These are phyloP conservation scores for Cebus imitator DNA, from an alignment of 2,113 vertebrate species.

Conservation along the genomic window DNA sequence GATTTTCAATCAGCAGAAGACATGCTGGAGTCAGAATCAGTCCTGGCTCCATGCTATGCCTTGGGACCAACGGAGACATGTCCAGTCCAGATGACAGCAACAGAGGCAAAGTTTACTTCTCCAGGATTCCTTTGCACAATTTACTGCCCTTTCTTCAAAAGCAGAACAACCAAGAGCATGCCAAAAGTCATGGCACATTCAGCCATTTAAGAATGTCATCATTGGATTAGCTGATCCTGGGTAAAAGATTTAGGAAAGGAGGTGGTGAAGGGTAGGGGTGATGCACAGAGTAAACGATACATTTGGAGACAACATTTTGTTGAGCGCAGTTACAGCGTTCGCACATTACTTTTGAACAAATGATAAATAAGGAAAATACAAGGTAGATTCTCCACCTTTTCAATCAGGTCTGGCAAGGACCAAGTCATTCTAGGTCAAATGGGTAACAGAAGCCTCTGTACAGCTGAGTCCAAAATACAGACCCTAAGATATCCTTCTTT, in stretches of 20 bases:
- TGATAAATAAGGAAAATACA: neutral
- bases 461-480: neutral
- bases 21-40: neutral
- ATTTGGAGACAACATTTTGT: neutral
- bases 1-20: slow-evolving; percentile 22
- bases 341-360: neutral
- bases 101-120: neutral
- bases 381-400: neutral
- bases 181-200: neutral
- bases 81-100: neutral
- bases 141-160: slow-evolving; percentile 9
- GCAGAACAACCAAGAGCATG: neutral
- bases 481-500: neutral
- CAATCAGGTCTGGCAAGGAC: neutral
- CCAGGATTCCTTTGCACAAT: slow-evolving; percentile 15
- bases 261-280: neutral
- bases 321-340: neutral
- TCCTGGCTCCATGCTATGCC: neutral
- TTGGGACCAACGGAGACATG: neutral
- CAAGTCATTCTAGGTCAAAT: slow-evolving; percentile 4
- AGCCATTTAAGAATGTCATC: neutral
- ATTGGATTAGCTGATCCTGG: neutral
- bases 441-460: neutral
- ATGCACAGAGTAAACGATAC: neutral
- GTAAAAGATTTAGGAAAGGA: neutral